Base-by-base conservation (phyloP, 2,797 vertebrate species). In the Bradypodion pumilum region DNA sequence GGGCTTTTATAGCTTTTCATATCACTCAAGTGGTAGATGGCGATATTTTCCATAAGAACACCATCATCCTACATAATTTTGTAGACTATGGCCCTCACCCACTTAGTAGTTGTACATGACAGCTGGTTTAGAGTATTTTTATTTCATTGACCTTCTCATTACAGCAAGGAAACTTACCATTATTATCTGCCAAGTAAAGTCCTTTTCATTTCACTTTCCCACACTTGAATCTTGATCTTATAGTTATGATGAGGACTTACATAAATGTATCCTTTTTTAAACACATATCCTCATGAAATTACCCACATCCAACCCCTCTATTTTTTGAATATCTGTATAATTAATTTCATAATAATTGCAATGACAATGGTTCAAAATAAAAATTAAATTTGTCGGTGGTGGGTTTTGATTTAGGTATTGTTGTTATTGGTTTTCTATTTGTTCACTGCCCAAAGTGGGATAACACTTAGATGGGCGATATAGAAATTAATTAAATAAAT, bases 101-200 rank as follows among this genome's bases (percentile, higher is more conserved):
- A 92, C 86, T 82, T 74, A 2, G 70, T 90, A 66, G 32, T 80
- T 88, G 27, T 86, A 80, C 1, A 2, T 44, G 12, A 78, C 49
- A 56, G 68, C 37, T 89, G 46, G 66, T 63, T 82, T 82, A 63
- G 81, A 83, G 86, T 83, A 87, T 83, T 82, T 84, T 74, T 84
- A 60, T 83, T 86, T 83, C 9, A 73, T 44, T 84, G 79, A 49
- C 86, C 84, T 86, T 69, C 52, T 42, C 81, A 62, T 86, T 63
- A 69, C 63, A 74, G 32, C 7, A 37, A 44, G 74, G 10, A 85
- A 79, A 70, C 75, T 65, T 87, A 59, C 72, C 56, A 35, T 46
- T 25, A 77, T 10, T 70, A 37, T 59, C 16, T 76, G 27, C 84
- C 49, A 44, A 77, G 29, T 7, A 72, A 80, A 77, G 19, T 70